Conservation (phyloP, 1,140 invertebrate genomes). For the Apis florea region DNA sequence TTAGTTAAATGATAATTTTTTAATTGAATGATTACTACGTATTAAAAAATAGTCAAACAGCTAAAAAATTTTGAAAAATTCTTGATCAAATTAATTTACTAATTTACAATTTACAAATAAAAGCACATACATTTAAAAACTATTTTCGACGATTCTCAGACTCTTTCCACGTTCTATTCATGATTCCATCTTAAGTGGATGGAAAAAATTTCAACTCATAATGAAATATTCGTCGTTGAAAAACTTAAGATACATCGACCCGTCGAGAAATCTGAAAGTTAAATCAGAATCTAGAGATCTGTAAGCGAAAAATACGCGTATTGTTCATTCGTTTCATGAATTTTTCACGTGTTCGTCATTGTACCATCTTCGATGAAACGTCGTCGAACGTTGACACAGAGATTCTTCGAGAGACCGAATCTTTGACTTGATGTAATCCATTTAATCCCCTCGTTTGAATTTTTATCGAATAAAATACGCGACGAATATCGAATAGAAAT, state of each 20-base stretch:
- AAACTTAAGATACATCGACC: not conserved
- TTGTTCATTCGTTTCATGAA: conserved; percentile 80
- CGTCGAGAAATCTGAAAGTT: conserved; percentile 57
- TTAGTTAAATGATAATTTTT: too few species aligned
- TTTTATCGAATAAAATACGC: not conserved
- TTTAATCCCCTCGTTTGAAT: not conserved
- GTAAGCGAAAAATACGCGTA: conserved; percentile 38
- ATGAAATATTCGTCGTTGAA: not conserved
- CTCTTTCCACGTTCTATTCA: not conserved
- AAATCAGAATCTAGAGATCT: conserved; percentile 44
- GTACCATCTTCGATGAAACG: conserved; percentile 26
- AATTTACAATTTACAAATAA: too few species aligned
- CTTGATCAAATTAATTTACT: too few species aligned
- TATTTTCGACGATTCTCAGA: not conserved
- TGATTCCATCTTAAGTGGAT: too few species aligned
- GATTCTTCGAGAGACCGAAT: conserved; percentile 19
- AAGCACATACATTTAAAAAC: not conserved
- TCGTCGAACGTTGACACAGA: not conserved
- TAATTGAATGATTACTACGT: too few species aligned
- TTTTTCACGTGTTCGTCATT: conserved; percentile 77
- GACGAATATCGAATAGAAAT: not conserved
- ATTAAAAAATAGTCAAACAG: too few species aligned
- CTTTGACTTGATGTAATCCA: not conserved
- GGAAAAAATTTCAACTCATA: not conserved
- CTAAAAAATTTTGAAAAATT: too few species aligned